phyloP scores from a whole-genome alignment of 2,888 invertebrate species.

The Labia minor region DNA sequence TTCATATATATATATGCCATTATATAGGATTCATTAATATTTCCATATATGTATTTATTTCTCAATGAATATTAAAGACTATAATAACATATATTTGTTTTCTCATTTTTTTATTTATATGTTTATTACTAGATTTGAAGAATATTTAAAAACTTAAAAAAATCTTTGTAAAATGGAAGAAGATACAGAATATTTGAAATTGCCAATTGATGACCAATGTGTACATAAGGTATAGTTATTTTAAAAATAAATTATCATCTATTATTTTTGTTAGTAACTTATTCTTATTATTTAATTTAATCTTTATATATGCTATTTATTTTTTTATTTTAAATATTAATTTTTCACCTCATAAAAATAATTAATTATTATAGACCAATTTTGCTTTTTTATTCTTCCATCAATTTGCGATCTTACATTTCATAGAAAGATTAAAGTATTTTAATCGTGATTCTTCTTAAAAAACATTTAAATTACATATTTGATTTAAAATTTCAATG shows the following conservation, averaged over 20 bases:
- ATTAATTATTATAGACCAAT: no score
- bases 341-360: no score
- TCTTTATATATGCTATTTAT: no score
- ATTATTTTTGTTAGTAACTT: slow-evolving; percentile 13
- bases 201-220: slow-evolving; percentile 81
- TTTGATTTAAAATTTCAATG: no score
- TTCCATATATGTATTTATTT: background rate
- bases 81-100: background rate
- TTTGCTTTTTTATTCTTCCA: no score
- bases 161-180: slow-evolving; percentile 56
- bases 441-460: no score
- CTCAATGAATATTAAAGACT: background rate
- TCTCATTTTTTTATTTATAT: background rate
- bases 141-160: slow-evolving; percentile 18
- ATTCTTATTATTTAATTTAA: no score
- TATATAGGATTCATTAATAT: background rate
- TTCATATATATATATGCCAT: background rate
- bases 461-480: no score
- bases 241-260: background rate
- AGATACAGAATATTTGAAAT: slow-evolving; percentile 76
- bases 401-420: no score
- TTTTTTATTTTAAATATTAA: no score
- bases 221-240: slow-evolving; percentile 67
- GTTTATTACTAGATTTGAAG: background rate
- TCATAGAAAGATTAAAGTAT: no score